Conservation (phyloP, 1,140 invertebrate genomes). For the Cyclina sinensis region DNA sequence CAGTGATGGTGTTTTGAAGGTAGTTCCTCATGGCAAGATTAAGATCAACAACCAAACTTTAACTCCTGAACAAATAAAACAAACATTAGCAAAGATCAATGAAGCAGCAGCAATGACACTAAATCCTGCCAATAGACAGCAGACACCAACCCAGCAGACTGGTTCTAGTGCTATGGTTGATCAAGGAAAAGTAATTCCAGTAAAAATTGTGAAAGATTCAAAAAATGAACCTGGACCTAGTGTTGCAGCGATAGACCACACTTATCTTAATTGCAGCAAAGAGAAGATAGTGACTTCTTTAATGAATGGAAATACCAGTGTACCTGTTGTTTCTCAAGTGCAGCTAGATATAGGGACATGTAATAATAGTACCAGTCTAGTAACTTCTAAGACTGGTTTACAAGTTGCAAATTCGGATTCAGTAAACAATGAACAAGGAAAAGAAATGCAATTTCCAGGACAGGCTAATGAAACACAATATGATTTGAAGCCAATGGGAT, state of each 20-base stretch:
- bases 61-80: slow-evolving; percentile 59
- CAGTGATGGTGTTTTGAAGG: slow-evolving; percentile 70
- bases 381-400: background rate
- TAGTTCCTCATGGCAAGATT: slow-evolving; percentile 65
- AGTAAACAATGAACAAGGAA: background rate
- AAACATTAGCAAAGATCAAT: slow-evolving; percentile 63
- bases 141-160: background rate
- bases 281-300: slow-evolving; percentile 13
- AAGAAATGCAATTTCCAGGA: background rate
- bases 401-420: background rate
- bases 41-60: slow-evolving; percentile 64
- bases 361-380: background rate
- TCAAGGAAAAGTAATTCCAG: slow-evolving; percentile 37
- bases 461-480: slow-evolving; percentile 5
- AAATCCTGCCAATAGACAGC: slow-evolving; percentile 3
- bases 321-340: background rate
- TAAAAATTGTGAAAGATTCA: slow-evolving; percentile 35
- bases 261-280: background rate
- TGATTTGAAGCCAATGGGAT: slow-evolving; percentile 39
- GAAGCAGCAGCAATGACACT: slow-evolving; percentile 39
- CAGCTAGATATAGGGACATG: background rate
- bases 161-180: background rate
- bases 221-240: background rate
- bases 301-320: slow-evolving; percentile 17
- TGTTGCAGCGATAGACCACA: background rate